These are phyloP conservation scores for Parapristionchus giblindavisi DNA, from an alignment of 2,888 invertebrate genomes.

Conservation along the genomic window DNA sequence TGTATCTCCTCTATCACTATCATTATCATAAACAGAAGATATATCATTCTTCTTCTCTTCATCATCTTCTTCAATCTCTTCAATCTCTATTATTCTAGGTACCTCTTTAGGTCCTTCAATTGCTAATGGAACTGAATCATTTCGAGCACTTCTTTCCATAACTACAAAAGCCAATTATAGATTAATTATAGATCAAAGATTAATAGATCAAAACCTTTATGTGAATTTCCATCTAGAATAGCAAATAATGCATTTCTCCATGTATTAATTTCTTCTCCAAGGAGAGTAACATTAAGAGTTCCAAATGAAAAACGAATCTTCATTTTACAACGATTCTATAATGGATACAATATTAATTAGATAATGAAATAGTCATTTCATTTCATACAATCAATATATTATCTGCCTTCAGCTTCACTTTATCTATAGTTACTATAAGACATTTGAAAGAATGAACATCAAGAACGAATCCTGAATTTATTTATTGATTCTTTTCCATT, in stretches of 20 bases:
- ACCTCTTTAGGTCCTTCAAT: background rate
- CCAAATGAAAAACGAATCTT: slow-evolving; percentile 30
- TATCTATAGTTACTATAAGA: background rate
- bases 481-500: background rate
- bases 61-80: background rate
- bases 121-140: too few relatives aligned
- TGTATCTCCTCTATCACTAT: background rate
- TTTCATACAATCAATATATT: slow-evolving; percentile 11
- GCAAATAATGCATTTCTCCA: slow-evolving; percentile 23
- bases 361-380: background rate
- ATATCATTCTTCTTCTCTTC: too few relatives aligned
- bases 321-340: slow-evolving; percentile 26
- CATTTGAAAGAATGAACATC: background rate
- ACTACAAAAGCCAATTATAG: too few relatives aligned
- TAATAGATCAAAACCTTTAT: background rate
- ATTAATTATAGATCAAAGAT: background rate
- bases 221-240: slow-evolving; percentile 5
- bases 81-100: background rate
- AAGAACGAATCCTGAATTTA: slow-evolving; percentile 15
- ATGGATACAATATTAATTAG: background rate
- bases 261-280: slow-evolving; percentile 2
- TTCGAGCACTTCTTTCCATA: background rate
- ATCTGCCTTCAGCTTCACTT: slow-evolving; percentile 11
- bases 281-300: slow-evolving; percentile 4
- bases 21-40: slow-evolving; percentile 10